Percentiles rank a stretch among this genome's conserved stretches.
phyloP scores from a whole-genome alignment of 2,113 vertebrate genomes.

The Setophaga kirtlandii region DNA sequence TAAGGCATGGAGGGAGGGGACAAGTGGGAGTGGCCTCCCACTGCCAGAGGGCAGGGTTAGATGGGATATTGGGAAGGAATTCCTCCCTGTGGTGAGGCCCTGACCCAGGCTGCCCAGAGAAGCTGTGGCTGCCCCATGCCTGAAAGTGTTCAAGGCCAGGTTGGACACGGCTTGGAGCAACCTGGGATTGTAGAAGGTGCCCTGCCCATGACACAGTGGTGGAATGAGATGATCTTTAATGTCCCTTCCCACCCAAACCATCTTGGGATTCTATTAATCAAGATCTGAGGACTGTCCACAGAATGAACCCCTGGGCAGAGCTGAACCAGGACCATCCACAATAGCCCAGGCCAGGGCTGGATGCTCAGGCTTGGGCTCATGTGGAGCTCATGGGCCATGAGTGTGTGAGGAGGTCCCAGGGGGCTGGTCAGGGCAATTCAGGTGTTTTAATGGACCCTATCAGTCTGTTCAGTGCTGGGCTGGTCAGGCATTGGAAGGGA shows the following conservation, averaged over 20 bases:
- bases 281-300: background rate
- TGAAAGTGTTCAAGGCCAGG: background rate
- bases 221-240: background rate
- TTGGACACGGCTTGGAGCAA: accelerated
- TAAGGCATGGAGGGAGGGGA: background rate
- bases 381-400: background rate
- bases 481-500: background rate
- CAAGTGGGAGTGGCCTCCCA: background rate
- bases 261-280: background rate
- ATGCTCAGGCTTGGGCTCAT: background rate
- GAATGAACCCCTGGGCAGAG: background rate
- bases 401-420: background rate
- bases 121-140: background rate
- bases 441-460: background rate
- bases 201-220: background rate
- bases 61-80: background rate
- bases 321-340: too few species aligned
- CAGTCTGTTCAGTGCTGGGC: background rate
- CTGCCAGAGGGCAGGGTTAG: background rate
- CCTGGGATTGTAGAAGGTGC: background rate
- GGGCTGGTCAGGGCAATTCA: background rate
- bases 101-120: background rate
- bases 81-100: accelerated
- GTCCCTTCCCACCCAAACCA: background rate
- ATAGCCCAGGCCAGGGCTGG: background rate